Conservation (phyloP, 2,888 invertebrate species). For the Eucera pruinosa region DNA sequence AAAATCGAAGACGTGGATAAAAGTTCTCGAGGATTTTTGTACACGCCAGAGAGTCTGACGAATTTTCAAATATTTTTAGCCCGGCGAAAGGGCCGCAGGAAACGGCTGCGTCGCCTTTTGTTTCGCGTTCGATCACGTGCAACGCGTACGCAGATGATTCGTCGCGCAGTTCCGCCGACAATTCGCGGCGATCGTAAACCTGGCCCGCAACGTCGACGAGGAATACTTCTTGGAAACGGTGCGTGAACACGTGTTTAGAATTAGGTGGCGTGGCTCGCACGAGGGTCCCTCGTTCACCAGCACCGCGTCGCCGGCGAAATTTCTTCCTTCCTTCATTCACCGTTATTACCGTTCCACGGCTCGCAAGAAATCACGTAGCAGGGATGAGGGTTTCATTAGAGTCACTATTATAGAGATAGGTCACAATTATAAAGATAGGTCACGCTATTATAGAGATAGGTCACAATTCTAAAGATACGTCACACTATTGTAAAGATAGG, state of each 20-base stretch:
- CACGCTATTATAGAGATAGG: no score
- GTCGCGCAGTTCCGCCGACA: slow-evolving; percentile 59
- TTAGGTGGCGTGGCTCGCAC: slow-evolving; percentile 62
- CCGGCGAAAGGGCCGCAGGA: neutral
- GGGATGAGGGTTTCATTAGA: no score
- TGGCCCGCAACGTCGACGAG: slow-evolving; percentile 55
- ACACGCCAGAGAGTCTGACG: no score
- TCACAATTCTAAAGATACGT: no score
- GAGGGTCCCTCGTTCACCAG: slow-evolving; percentile 51
- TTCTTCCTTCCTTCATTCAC: neutral
- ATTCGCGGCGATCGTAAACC: slow-evolving; percentile 69
- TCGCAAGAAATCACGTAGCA: no score
- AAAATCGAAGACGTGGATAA: no score
- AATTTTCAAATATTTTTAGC: slow-evolving; percentile 18
- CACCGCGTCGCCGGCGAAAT: slow-evolving; percentile 16
- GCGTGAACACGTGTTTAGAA: slow-evolving; percentile 70
- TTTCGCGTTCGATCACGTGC: slow-evolving; percentile 55
- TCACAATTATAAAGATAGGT: no score
- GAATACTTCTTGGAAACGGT: slow-evolving; percentile 67
- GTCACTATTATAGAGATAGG: no score
- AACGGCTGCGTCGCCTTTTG: slow-evolving; percentile 36
- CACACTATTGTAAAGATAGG: no score
- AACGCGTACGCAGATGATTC: slow-evolving; percentile 50
- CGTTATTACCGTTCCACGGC: neutral
- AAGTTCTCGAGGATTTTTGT: no score